Evolutionary conservation across 2,797 vertebrate genomes (phyloP).

Genomic region (Myiotriccus ornatus): DNA sequence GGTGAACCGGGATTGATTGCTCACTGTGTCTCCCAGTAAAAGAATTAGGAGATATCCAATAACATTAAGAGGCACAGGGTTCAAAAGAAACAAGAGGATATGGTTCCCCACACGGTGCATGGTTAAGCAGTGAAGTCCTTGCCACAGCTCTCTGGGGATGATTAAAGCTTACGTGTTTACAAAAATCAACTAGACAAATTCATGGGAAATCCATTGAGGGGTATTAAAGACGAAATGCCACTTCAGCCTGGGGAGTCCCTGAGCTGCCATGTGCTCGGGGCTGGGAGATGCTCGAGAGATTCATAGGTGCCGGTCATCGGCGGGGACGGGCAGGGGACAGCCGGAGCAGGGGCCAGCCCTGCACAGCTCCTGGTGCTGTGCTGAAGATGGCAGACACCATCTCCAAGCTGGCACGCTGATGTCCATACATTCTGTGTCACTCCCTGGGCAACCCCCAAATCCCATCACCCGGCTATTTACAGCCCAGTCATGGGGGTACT

Average conservation of each 20-base stretch:
- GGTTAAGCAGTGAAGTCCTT: slow-evolving; percentile 41
- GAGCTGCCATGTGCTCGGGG: not conserved
- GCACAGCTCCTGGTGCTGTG: accelerated
- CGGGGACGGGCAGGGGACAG: accelerated
- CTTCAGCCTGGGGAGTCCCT: not conserved
- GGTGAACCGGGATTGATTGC: slow-evolving; percentile 33
- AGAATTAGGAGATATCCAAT: slow-evolving; percentile 55
- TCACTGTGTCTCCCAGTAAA: slow-evolving; percentile 18
- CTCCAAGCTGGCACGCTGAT: not conserved
- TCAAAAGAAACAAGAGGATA: slow-evolving; percentile 43
- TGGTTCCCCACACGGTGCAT: not conserved
- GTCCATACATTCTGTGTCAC: accelerated
- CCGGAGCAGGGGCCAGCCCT: not conserved
- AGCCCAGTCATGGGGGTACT: not conserved
- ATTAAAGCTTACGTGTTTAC: slow-evolving; percentile 40
- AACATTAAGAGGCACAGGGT: slow-evolving; percentile 44
- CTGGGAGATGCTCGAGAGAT: not conserved
- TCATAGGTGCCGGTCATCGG: accelerated
- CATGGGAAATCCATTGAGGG: slow-evolving; percentile 57
- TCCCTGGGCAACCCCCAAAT: accelerated
- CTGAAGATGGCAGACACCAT: not conserved
- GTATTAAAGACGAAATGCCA: slow-evolving; percentile 51
- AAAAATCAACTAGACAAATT: slow-evolving; percentile 52
- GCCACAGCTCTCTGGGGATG: slow-evolving; percentile 44
- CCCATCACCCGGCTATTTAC: accelerated